Base-by-base conservation (phyloP, 1,140 invertebrate genomes). In the Eurosta solidaginis region DNA sequence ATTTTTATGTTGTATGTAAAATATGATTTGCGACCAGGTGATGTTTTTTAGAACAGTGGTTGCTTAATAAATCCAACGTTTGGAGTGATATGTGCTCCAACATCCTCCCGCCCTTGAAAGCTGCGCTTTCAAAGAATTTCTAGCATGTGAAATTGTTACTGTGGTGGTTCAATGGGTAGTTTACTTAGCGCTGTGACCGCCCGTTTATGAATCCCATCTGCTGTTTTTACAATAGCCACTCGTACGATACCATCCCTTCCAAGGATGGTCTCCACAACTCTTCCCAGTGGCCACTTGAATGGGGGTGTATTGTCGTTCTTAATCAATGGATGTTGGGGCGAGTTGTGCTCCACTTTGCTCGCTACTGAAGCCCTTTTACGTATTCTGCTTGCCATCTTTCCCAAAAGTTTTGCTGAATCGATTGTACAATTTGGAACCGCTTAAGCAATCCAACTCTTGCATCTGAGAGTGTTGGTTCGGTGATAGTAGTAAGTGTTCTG, bases 251-350 rank as follows among this genome's bases (percentile, higher is more conserved):
- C 78, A 79, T 88, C 87, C 3, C 9, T n/a, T 7, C 85, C 84
- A 9, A 78, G 80, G 77, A 82, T 78, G 0, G 81, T 27, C 33
- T 79, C 76, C 14, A 80, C 77, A 36, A 88, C 82, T 45, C 81
- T 78, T n/a, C 78, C 80, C 4, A 85, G 47, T 47, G 81, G 42
- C 88, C 88, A 89, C 20, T 82, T 79, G 12, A 85, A 73, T 5
- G 85, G 83, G 7, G 84, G 83, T n/a, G 79, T 2, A 52, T 86
- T 85, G 10, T 86, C 82, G 59, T 88, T 83, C 59, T 87, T 85
- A 0, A 88, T 42, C 0, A 89, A 9, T 82, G 59, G 1, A 88
- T 59, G 25, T 80, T 77, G 1, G 29, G 9, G 1, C 79, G 20
- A 5, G 74, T 14, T 14, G 14, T 54, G 6, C 63, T 74, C 87